Evolutionary conservation across 1,140 invertebrate genomes (phyloP).

Genomic region (Bradysia coprophila): DNA sequence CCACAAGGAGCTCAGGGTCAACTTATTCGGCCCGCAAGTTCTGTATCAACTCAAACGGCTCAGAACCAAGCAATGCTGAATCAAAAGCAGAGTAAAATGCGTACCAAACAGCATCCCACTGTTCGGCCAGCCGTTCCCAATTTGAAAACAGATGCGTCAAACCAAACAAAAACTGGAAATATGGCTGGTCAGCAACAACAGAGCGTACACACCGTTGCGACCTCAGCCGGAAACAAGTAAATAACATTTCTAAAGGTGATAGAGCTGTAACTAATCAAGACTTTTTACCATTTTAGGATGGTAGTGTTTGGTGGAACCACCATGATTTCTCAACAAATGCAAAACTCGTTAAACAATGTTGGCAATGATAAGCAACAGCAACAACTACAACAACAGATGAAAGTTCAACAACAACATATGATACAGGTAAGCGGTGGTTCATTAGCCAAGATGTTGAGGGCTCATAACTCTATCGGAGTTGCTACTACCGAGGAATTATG

Average conservation of each 20-base stretch:
- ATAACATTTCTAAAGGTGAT: constrained; percentile 1
- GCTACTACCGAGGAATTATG: too few species aligned
- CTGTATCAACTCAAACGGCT: constrained; percentile 55
- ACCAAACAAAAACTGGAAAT: constrained; percentile 35
- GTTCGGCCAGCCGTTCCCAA: constrained; percentile 36
- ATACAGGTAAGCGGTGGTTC: too few species aligned
- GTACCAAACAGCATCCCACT: constrained; percentile 22
- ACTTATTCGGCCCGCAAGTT: constrained; percentile 48
- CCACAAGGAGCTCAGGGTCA: constrained; percentile 28
- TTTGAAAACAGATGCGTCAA: constrained; percentile 40
- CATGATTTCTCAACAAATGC: neutral
- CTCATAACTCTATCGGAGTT: too few species aligned
- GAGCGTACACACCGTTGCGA: constrained; percentile 25
- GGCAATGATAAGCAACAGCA: constrained; percentile 16
- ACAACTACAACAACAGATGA: constrained; percentile 8
- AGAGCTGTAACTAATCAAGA: neutral
- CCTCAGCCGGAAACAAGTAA: constrained; percentile 20
- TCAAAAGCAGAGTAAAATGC: constrained; percentile 11
- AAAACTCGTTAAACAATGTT: constrained; percentile 15
- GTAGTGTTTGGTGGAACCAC: constrained; percentile 16
- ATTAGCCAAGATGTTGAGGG: too few species aligned
- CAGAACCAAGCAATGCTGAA: constrained; percentile 21
- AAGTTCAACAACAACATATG: constrained; percentile 11
- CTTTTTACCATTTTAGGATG: constrained; percentile 11
- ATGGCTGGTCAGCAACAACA: constrained; percentile 19